A percentile compares a stretch with the other conserved stretches of the same genome.
Conservation (phyloP, 2,113 vertebrate species). For the Pyxicephalus adspersus region DNA sequence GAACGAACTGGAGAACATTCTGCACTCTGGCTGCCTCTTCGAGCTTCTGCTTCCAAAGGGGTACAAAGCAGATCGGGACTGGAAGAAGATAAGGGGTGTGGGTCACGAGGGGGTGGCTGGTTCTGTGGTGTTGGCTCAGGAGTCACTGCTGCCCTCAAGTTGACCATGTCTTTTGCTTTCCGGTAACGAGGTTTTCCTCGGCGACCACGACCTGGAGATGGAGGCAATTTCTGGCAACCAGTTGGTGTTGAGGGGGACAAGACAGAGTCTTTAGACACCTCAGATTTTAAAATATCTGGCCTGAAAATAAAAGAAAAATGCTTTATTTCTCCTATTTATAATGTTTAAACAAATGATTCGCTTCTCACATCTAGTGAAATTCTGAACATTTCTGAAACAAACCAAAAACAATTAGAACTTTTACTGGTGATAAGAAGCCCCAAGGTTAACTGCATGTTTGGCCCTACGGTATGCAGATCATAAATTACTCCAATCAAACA, state of each 20-base stretch:
- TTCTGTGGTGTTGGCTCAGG: slow-evolving; percentile 66
- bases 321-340: too few species aligned
- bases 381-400: too few species aligned
- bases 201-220: slow-evolving; percentile 86
- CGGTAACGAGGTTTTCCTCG: slow-evolving; percentile 87
- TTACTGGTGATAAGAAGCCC: too few species aligned
- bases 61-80: slow-evolving; percentile 91
- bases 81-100: slow-evolving; percentile 77
- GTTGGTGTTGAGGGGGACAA: slow-evolving; percentile 90
- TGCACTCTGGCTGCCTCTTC: slow-evolving; percentile 63
- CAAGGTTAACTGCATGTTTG: too few species aligned
- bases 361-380: too few species aligned
- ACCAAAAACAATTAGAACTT: too few species aligned
- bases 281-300: slow-evolving; percentile 91
- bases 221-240: slow-evolving; percentile 86
- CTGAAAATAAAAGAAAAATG: slow-evolving; percentile 64
- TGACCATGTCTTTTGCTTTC: slow-evolving; percentile 82
- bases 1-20: slow-evolving; percentile 52
- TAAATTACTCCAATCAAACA: too few species aligned
- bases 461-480: too few species aligned
- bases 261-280: slow-evolving; percentile 90
- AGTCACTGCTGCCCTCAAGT: slow-evolving; percentile 77
- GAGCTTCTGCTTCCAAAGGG: slow-evolving; percentile 77
- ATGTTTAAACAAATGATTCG: too few species aligned
- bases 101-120: slow-evolving; percentile 57